phyloP scores from a whole-genome alignment of 2,113 vertebrate species.

The Carlito syrichta region DNA sequence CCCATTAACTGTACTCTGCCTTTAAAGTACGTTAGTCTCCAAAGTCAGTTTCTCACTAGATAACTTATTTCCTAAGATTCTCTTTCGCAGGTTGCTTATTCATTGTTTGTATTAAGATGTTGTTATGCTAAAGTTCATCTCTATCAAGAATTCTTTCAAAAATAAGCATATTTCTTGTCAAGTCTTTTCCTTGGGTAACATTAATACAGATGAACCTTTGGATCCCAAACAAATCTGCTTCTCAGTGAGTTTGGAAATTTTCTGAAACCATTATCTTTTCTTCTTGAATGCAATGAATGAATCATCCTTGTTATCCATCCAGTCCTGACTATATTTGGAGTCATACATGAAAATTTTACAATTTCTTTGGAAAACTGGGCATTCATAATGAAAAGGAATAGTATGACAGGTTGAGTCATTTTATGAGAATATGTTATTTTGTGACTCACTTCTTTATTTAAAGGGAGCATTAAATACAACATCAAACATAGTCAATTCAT shows the following conservation, averaged over 20 bases:
- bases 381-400: slow-evolving; percentile 50
- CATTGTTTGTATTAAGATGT: not conserved
- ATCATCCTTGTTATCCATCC: slow-evolving; percentile 33
- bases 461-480: slow-evolving; percentile 38
- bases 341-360: slow-evolving; percentile 60
- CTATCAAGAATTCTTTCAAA: slow-evolving; percentile 32
- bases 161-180: slow-evolving; percentile 43
- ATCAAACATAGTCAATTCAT: slow-evolving; percentile 53
- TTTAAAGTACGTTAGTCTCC: not conserved
- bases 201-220: not conserved
- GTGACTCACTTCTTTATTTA: slow-evolving; percentile 60
- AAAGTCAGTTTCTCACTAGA: not conserved
- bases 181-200: not conserved
- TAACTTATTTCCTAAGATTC: not conserved
- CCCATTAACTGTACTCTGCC: not conserved
- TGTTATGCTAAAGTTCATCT: not conserved
- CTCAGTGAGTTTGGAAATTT: slow-evolving; percentile 29
- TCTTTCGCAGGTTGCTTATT: slow-evolving; percentile 38
- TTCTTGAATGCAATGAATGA: not conserved
- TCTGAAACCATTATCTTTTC: slow-evolving; percentile 45
- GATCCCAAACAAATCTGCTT: not conserved
- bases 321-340: slow-evolving; percentile 43
- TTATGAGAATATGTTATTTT: slow-evolving; percentile 64
- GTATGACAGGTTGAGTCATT: slow-evolving; percentile 47
- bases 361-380: slow-evolving; percentile 22